A percentile compares a stretch with the other conserved stretches of the same genome.
Evolutionary conservation across 2,113 vertebrate genomes (phyloP).

Genomic region (Salvelinus sp.): DNA sequence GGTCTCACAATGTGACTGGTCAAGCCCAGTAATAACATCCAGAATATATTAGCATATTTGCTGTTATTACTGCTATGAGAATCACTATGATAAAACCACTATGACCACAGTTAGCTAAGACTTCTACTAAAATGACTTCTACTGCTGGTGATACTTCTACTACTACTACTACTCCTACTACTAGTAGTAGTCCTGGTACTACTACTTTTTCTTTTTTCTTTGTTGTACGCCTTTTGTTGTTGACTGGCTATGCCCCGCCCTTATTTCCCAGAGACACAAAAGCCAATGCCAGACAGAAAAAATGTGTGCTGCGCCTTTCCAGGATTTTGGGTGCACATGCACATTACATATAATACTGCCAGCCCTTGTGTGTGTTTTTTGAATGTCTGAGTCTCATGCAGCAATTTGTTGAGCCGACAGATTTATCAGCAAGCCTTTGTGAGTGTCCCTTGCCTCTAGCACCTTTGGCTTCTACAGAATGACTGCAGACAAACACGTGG

Average conservation of each 20-base stretch:
- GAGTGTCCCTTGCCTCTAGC: conserved; percentile 36
- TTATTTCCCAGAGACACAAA: conserved; percentile 56
- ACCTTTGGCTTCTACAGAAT: conserved; percentile 52
- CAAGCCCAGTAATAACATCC: conserved; percentile 29
- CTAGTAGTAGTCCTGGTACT: neutral
- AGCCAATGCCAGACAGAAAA: conserved; percentile 42
- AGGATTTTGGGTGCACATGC: conserved; percentile 50
- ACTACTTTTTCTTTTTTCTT: neutral
- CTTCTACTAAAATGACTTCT: neutral
- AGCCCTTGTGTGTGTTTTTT: conserved; percentile 14
- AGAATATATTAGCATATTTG: conserved; percentile 44
- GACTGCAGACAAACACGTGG: conserved; percentile 60
- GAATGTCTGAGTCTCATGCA: neutral
- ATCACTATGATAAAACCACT: too few species aligned
- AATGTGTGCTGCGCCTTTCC: conserved; percentile 46
- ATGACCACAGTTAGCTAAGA: too few species aligned
- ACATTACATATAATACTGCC: conserved; percentile 31
- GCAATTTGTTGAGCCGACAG: conserved; percentile 61
- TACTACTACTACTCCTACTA: neutral
- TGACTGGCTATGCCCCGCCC: conserved; percentile 41
- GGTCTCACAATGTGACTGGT: conserved; percentile 46
- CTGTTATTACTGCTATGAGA: neutral
- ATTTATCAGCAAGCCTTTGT: conserved; percentile 73
- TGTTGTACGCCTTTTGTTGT: too few species aligned
- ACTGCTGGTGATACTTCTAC: neutral